Percentiles rank a stretch among this genome's conserved stretches.
Evolutionary conservation across 2,797 vertebrate genomes (phyloP).

Genomic region (Gephyroberyx darwinii): DNA sequence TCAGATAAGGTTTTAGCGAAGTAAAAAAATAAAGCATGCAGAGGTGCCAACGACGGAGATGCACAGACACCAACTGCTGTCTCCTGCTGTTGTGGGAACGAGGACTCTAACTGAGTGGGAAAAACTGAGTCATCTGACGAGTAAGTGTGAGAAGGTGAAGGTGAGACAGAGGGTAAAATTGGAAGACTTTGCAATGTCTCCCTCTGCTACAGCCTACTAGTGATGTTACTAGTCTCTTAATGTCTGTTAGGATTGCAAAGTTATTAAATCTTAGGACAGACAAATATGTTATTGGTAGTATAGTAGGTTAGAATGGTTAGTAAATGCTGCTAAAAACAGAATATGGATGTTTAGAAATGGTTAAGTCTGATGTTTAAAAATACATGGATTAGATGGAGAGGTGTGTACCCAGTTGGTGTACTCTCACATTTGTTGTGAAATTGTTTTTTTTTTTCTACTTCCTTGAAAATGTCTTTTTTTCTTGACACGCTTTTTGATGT

Average conservation of each 20-base stretch:
- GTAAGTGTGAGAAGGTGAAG: conserved; percentile 30
- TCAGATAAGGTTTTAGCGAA: conserved; percentile 40
- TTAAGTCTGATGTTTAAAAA: too few species aligned
- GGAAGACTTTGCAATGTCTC: conserved; percentile 35
- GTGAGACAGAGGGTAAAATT: conserved; percentile 50
- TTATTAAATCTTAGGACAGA: neutral
- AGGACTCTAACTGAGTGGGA: conserved; percentile 46
- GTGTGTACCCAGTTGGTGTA: neutral
- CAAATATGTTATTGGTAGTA: too few species aligned
- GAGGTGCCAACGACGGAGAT: conserved; percentile 23
- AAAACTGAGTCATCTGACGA: conserved; percentile 55
- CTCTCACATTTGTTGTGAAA: neutral
- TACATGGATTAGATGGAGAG: too few species aligned
- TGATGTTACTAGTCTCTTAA: neutral
- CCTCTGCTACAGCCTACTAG: conserved; percentile 22
- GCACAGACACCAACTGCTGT: conserved; percentile 22
- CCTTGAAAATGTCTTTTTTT: conserved; percentile 13
- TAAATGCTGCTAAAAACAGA: too few species aligned
- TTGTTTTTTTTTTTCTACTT: neutral
- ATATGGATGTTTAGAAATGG: too few species aligned
- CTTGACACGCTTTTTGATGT: neutral
- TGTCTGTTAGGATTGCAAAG: neutral
- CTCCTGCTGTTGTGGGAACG: conserved; percentile 45
- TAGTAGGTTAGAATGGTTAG: too few species aligned
- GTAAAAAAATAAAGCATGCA: conserved; percentile 28